Evolutionary conservation across 2,113 vertebrate genomes (phyloP), one percentile per base, ranked within the genome.

Genomic region (Strix aluco): DNA sequence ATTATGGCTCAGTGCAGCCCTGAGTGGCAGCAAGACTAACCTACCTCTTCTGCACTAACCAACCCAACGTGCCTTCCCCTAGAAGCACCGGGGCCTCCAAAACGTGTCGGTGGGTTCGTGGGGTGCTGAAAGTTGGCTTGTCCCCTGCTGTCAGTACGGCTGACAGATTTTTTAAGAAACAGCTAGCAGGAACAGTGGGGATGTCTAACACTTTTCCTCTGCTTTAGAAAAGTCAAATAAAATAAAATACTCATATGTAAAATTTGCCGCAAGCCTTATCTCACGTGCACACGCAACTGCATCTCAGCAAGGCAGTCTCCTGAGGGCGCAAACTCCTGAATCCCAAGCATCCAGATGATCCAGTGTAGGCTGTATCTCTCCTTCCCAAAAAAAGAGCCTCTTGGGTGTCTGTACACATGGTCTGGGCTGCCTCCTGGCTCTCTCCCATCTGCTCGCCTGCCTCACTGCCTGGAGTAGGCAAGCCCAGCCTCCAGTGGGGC

Each of bases 181-280:
- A 75, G 77, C 47, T 42, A 46, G 57, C 57, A 79, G 74, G 52
- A 90, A 6, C 88, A 17, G 42, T 10, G 62, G 92, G 90, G 71
- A 44, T 86, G 80, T 90, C 82, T 92, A 70, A 82, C 51, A 59
- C 92, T 88, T 88, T 81, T 71, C 55, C 55, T 74, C 58, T 58
- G 70, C 74, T 80, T 38, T 38, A 52, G 55, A 38, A 21, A 78
- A 96, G 77, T 86, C 83, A 91, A 90, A 77, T 66, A 21, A 92
- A 92, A 91, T 71, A 44, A 88, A 86, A 55, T 29, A 22, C 38
- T 46, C 16, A 0, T 57, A 15, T 17, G 66, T 62, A 70, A 66
- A 97, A 70, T 22, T 38, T 55, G 88, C 86, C 9, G 0, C 26
- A 26, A 74, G 75, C 82, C 88, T 83, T 70, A 47, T 88, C 92